These are phyloP conservation scores for Leptonema lineaticorne DNA, from an alignment of 1,140 invertebrate genomes.

Conservation along the genomic window DNA sequence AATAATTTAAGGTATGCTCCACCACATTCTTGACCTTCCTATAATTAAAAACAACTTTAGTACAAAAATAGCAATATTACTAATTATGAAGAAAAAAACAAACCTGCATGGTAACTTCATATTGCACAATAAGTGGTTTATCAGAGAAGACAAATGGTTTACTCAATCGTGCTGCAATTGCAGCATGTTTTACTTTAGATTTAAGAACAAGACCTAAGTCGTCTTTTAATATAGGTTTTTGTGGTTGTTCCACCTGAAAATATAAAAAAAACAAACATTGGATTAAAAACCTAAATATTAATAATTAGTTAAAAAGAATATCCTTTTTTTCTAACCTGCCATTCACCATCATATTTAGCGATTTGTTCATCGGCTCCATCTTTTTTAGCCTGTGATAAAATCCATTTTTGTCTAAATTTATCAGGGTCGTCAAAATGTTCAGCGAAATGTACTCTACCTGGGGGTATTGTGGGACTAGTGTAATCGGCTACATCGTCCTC, in stretches of 20 bases:
- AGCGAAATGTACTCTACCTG: slow-evolving; percentile 71
- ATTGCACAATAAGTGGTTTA: slow-evolving; percentile 92
- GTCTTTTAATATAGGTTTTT: slow-evolving; percentile 72
- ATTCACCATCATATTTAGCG: slow-evolving; percentile 91
- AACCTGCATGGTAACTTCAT: slow-evolving; percentile 77
- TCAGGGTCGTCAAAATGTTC: slow-evolving; percentile 87
- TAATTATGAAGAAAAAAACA: slow-evolving; percentile 30
- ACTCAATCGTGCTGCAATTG: slow-evolving; percentile 80
- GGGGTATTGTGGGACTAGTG: slow-evolving; percentile 61
- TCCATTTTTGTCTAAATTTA: slow-evolving; percentile 78
- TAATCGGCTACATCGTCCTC: slow-evolving; percentile 47
- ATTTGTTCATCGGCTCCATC: slow-evolving; percentile 88
- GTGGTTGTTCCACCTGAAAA: slow-evolving; percentile 71
- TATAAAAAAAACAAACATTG: neutral
- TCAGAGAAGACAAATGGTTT: slow-evolving; percentile 84
- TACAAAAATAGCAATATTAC: neutral
- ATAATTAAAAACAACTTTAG: slow-evolving; percentile 44
- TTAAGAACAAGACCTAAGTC: slow-evolving; percentile 90
- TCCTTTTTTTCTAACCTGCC: slow-evolving; percentile 59
- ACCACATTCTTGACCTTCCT: slow-evolving; percentile 98
- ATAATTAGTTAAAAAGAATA: neutral
- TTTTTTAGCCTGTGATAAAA: slow-evolving; percentile 90
- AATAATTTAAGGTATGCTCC: slow-evolving; percentile 97
- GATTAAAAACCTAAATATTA: neutral
- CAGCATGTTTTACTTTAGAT: slow-evolving; percentile 95